phyloP scores from a whole-genome alignment of 2,113 vertebrate genomes.

The Pagrus major region DNA sequence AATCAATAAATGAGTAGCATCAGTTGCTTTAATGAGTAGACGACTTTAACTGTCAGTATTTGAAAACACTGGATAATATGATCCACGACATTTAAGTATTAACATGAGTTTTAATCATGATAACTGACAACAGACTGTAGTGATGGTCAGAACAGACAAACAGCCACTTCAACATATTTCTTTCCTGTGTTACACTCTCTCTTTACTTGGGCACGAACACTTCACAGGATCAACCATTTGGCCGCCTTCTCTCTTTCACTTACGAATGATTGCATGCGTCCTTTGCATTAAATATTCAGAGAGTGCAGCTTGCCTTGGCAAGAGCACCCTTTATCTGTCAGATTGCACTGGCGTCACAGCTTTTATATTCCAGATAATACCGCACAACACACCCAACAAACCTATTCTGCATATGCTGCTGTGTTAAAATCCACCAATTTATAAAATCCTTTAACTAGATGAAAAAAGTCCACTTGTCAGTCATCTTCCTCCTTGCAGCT shows the following conservation, averaged over 20 bases:
- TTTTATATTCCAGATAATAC: background rate
- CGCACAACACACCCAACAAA: conserved; percentile 1
- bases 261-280: conserved; percentile 32
- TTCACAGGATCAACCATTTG: conserved; percentile 11
- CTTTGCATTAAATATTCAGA: conserved; percentile 66
- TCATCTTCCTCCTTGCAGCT: background rate
- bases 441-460: too few species aligned
- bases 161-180: background rate
- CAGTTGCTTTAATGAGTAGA: too few species aligned
- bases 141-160: background rate
- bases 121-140: background rate
- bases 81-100: background rate
- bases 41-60: background rate
- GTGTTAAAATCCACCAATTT: background rate
- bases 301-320: conserved; percentile 32
- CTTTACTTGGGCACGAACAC: background rate
- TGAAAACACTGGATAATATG: background rate
- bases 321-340: conserved; percentile 13
- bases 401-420: background rate
- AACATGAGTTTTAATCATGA: background rate
- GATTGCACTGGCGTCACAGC: conserved; percentile 20
- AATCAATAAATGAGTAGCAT: too few species aligned
- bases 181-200: background rate
- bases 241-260: conserved; percentile 32
- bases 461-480: background rate